Percentiles rank a stretch among this genome's conserved stretches.
These are phyloP conservation scores for Hapalemur alaotrensis DNA, from an alignment of 2,797 vertebrate genomes.

Conservation along the genomic window DNA sequence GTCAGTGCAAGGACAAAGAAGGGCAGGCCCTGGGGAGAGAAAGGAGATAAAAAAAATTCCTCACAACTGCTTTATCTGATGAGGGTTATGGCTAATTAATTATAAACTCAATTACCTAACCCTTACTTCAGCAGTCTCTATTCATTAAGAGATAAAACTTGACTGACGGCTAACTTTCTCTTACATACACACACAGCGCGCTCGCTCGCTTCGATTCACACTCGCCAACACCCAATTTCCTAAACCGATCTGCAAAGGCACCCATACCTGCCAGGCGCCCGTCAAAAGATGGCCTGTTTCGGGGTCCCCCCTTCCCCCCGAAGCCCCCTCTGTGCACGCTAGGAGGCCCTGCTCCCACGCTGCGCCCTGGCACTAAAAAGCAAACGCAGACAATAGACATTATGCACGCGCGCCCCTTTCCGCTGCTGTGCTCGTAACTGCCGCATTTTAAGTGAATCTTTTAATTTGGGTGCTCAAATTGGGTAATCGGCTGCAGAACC, in stretches of 20 bases:
- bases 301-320: neutral
- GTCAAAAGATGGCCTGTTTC: rapidly evolving
- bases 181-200: neutral
- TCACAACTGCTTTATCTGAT: slow-evolving; percentile 93
- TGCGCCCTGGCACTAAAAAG: slow-evolving; percentile 72
- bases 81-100: slow-evolving; percentile 98
- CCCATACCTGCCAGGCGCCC: neutral
- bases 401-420: slow-evolving; percentile 16
- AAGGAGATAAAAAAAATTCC: slow-evolving; percentile 84
- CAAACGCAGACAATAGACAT: slow-evolving; percentile 73
- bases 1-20: slow-evolving; percentile 92
- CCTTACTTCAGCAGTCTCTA: slow-evolving; percentile 96
- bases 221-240: slow-evolving; percentile 45
- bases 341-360: slow-evolving; percentile 73
- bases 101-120: slow-evolving; percentile 99
- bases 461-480: slow-evolving; percentile 69
- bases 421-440: neutral
- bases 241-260: slow-evolving; percentile 72
- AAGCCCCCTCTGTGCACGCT: slow-evolving; percentile 60
- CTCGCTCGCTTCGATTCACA: neutral
- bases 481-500: rapidly evolving
- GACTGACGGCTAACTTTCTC: slow-evolving; percentile 87
- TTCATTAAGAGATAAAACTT: slow-evolving; percentile 94
- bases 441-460: slow-evolving; percentile 44
- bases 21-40: slow-evolving; percentile 91